Conservation (phyloP, 2,888 invertebrate genomes). For the Syritta pipiens region DNA sequence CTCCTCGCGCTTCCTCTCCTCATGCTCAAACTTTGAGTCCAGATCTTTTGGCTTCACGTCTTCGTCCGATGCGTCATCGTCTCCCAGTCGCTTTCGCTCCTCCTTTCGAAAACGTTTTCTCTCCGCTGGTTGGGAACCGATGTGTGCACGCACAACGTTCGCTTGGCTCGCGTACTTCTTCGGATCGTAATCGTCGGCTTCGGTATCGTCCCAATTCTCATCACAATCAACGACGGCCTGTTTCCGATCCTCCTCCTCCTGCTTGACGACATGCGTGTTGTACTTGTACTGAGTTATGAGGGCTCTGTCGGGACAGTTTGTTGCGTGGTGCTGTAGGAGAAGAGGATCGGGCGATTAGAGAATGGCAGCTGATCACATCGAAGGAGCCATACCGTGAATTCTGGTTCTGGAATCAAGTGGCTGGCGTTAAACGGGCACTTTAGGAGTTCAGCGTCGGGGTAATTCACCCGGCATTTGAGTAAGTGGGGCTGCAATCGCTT, state of each 20-base stretch:
- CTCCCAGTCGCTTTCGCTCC: slow-evolving; percentile 73
- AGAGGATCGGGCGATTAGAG: background rate
- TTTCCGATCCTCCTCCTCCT: slow-evolving; percentile 69
- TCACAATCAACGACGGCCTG: slow-evolving; percentile 71
- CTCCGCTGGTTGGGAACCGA: slow-evolving; percentile 72
- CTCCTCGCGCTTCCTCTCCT: slow-evolving; percentile 19
- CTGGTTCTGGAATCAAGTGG: slow-evolving; percentile 81
- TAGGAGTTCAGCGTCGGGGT: slow-evolving; percentile 78
- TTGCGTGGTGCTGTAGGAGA: slow-evolving; percentile 70
- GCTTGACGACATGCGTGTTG: slow-evolving; percentile 38
- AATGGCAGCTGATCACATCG: too few species aligned
- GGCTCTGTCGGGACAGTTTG: slow-evolving; percentile 70
- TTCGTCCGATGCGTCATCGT: slow-evolving; percentile 9
- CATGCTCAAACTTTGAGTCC: background rate
- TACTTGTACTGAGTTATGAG: slow-evolving; percentile 70
- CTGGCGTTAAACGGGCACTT: slow-evolving; percentile 82
- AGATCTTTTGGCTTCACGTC: too few species aligned
- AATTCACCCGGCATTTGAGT: slow-evolving; percentile 81
- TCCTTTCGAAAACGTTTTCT: slow-evolving; percentile 74
- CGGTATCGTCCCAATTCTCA: slow-evolving; percentile 71
- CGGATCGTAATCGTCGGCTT: slow-evolving; percentile 74
- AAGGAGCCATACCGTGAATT: slow-evolving; percentile 73
- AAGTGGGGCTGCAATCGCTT: slow-evolving; percentile 82
- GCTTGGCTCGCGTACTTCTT: slow-evolving; percentile 71
- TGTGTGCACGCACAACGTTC: slow-evolving; percentile 72